Percentiles rank a stretch among this genome's conserved stretches.
phyloP scores from a whole-genome alignment of 2,113 vertebrate species.

The Tetraodon nigroviridis region DNA sequence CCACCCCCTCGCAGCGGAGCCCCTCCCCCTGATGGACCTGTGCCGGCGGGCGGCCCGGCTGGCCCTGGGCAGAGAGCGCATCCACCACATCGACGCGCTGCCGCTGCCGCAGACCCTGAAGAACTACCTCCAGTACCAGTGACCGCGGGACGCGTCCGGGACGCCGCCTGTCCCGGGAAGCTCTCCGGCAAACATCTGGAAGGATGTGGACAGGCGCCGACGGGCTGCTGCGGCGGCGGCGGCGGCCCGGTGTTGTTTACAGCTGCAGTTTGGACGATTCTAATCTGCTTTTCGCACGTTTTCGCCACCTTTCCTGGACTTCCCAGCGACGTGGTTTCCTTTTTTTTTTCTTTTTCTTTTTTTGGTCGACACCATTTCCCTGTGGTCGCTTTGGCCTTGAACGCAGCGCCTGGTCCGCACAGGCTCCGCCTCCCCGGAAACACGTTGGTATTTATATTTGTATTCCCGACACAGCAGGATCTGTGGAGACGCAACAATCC shows the following conservation, averaged over 20 bases:
- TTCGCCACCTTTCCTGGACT: too few relatives aligned
- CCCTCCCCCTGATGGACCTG: constrained; percentile 93
- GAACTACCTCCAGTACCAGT: constrained; percentile 98
- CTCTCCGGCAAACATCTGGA: too few relatives aligned
- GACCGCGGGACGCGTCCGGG: constrained; percentile 46
- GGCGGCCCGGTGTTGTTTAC: too few relatives aligned
- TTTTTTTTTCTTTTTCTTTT: too few relatives aligned
- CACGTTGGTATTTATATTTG: constrained; percentile 51
- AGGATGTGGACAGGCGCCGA: too few relatives aligned
- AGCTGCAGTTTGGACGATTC: too few relatives aligned
- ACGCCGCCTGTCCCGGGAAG: too few relatives aligned
- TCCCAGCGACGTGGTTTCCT: too few relatives aligned
- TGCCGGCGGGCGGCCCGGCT: constrained; percentile 90
- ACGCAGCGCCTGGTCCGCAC: constrained; percentile 9
- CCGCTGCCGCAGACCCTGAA: constrained; percentile 93
- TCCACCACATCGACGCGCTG: constrained; percentile 87
- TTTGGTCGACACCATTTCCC: too few relatives aligned
- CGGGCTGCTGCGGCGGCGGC: too few relatives aligned
- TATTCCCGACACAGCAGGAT: constrained; percentile 44
- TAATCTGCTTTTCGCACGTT: too few relatives aligned
- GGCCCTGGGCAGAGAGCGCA: constrained; percentile 88
- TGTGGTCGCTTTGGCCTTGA: constrained; percentile 11
- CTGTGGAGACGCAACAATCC: constrained; percentile 36
- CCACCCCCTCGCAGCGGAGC: constrained; percentile 81
- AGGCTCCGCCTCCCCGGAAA: constrained; percentile 21